Base-by-base conservation (phyloP, 2,888 invertebrate species). In the Oscheius onirici region DNA sequence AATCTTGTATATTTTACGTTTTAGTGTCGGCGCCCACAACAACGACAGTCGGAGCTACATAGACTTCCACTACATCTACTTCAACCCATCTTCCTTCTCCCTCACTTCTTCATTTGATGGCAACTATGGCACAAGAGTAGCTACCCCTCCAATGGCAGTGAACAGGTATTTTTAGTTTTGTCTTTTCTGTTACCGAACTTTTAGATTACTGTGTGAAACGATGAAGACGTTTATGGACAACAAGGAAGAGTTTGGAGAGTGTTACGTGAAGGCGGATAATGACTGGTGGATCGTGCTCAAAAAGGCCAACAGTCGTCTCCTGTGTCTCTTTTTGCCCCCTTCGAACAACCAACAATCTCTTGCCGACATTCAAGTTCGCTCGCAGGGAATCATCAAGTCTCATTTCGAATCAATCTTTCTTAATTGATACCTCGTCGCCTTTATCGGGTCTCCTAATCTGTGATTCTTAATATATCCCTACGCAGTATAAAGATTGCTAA, bases 1-100 rank as follows among this genome's bases (percentile, higher is more conserved):
- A n/a, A n/a, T n/a, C n/a, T n/a, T n/a, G n/a, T n/a, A n/a, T n/a
- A n/a, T 51, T 51, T 6, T 17, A 13, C n/a, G 13, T 58, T 61
- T 61, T 28, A 63, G 63, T 28, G 49, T 63, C n/a, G 68, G 76
- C 17, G 22, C 13, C 15, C 24, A 55, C 46, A 63, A 63, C 17
- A 34, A 24, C 34, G 49, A 63, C 26, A 63, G 26, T 34, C 46
- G 46, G 17, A 49, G 17, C 49, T 49, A 49, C 13, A 66, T 74
- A 11, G 81, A 78, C 44, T 86, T 84, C 72, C 85, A 86, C 65
- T 86, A 84, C 76, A 83, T 86, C 41, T 86, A 86, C 73, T 87
- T 76, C 81, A 86, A 86, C 60, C 84, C 86, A 8, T 81, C 83
- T 20, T 83, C 83, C 2, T 72, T 86, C 26, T 81, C 81, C 20